Base-by-base conservation (phyloP, 2,113 vertebrate genomes). In the Pitta sordida region DNA sequence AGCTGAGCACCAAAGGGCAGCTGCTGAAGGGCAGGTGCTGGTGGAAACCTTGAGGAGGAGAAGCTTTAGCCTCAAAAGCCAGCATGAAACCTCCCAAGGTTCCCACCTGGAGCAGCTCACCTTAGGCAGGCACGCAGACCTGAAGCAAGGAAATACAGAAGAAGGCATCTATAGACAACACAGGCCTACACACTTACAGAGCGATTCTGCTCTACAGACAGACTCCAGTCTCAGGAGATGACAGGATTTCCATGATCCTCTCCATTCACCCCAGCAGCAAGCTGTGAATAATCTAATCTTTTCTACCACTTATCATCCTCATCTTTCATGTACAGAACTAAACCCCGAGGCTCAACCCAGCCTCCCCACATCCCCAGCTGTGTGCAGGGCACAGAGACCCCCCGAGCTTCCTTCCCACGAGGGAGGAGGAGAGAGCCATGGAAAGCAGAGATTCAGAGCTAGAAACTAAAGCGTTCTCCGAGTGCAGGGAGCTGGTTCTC, bases 241-340 rank as follows among this genome's bases (percentile, higher is more conserved):
- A 19, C n/a, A 8, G 56, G 18, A 48, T 96, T 95, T 91, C 94
- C 96, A 93, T 70, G 87, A 59, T 83, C 85, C 85, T 93, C 92
- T 85, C 91, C 0, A 0, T 9, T 91, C 92, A 32, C 37, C 94
- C 84, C 89, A 74, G 90, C 76, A 90, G 93, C 86, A 39, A 77
- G 55, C 78, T n/a, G 83, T 8, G 84, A 95, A 85, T 68, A 60
- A 68, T 78, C 87, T 68, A 60, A 68, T 78, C 87, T 79, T 68
- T 58, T 48, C 65, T 23, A 39, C 88, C 62, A 22, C 62, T 86
- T 53, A 24, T 51, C 79, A 43, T 56, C 78, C 75, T 87, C 83
- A 19, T 60, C 85, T 75, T 41, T 56, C 88, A 27, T 20, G 86
- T 30, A 26, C 19, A 23, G 0, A 0, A 16, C 65, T n/a, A 6